These are phyloP conservation scores for Cisticola juncidis DNA, from an alignment of 2,113 vertebrate species.

Conservation along the genomic window DNA sequence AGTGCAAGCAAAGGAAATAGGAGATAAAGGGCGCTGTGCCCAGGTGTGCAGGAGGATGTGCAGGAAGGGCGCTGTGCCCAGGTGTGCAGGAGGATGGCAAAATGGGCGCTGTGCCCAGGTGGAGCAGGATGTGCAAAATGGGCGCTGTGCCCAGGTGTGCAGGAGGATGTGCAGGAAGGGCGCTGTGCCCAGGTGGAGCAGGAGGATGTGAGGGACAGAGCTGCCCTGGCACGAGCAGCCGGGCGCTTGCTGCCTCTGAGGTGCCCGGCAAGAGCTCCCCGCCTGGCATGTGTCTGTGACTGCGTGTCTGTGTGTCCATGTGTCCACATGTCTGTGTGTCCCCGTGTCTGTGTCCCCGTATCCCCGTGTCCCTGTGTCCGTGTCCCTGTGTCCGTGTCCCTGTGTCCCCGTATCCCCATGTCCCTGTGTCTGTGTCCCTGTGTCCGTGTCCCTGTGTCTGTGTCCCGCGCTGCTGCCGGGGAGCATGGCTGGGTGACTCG, in stretches of 20 bases:
- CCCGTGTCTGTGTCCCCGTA: fast-evolving
- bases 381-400: fast-evolving
- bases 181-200: background rate
- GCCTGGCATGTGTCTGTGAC: fast-evolving
- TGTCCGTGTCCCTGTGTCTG: background rate
- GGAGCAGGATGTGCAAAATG: too few relatives aligned
- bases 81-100: background rate
- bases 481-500: fast-evolving
- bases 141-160: too few relatives aligned
- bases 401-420: fast-evolving
- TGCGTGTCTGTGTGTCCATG: background rate
- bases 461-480: background rate
- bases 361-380: fast-evolving
- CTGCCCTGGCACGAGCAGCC: background rate
- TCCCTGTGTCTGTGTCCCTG: fast-evolving
- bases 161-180: too few relatives aligned
- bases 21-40: background rate
- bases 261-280: background rate
- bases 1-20: background rate
- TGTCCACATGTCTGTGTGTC: fast-evolving
- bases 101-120: too few relatives aligned
- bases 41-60: background rate
- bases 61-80: background rate
- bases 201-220: background rate
- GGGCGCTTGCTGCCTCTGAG: fast-evolving